Percentiles rank a stretch among this genome's conserved stretches.
These are phyloP conservation scores for Drosophila acutilabella DNA, from an alignment of 2,888 invertebrate genomes.

Conservation along the genomic window DNA sequence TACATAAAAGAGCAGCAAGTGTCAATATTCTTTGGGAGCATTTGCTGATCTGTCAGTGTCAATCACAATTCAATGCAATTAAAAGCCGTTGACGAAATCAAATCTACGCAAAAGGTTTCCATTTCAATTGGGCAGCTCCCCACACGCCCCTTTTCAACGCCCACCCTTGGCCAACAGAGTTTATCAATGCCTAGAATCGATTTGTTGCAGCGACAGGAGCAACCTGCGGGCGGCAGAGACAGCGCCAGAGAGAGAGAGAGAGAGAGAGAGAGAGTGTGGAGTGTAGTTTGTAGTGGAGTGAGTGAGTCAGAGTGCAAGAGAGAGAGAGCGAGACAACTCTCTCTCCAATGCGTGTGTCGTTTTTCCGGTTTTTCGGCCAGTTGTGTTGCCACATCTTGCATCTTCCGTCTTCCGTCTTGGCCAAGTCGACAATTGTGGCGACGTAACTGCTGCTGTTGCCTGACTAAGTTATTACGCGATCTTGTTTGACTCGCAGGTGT, in stretches of 20 bases:
- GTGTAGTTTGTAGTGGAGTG: no score
- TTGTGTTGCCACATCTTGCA: slow-evolving; percentile 53
- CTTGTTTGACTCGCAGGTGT: slow-evolving; percentile 56
- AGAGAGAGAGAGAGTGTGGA: neutral
- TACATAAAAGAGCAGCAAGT: slow-evolving; percentile 42
- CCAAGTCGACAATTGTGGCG: slow-evolving; percentile 43
- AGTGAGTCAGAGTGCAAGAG: neutral
- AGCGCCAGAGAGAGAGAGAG: neutral
- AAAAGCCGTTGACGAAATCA: slow-evolving; percentile 54
- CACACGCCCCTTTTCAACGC: neutral
- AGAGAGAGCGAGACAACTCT: slow-evolving; percentile 7
- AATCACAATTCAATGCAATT: slow-evolving; percentile 78
- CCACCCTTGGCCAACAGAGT: slow-evolving; percentile 16
- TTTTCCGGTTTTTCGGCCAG: slow-evolving; percentile 76
- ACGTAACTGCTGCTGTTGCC: slow-evolving; percentile 60
- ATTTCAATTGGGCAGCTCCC: slow-evolving; percentile 62
- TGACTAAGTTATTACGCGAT: slow-evolving; percentile 76
- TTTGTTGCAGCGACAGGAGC: slow-evolving; percentile 24
- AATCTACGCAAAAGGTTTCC: slow-evolving; percentile 49
- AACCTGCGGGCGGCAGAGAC: slow-evolving; percentile 3
- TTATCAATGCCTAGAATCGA: slow-evolving; percentile 55
- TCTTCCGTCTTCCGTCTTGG: slow-evolving; percentile 68
- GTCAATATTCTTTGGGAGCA: slow-evolving; percentile 1
- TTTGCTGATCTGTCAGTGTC: slow-evolving; percentile 62
- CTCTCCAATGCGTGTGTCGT: slow-evolving; percentile 70